Base-by-base conservation (phyloP, 1,140 invertebrate genomes). In the Hesperophylax magnus region DNA sequence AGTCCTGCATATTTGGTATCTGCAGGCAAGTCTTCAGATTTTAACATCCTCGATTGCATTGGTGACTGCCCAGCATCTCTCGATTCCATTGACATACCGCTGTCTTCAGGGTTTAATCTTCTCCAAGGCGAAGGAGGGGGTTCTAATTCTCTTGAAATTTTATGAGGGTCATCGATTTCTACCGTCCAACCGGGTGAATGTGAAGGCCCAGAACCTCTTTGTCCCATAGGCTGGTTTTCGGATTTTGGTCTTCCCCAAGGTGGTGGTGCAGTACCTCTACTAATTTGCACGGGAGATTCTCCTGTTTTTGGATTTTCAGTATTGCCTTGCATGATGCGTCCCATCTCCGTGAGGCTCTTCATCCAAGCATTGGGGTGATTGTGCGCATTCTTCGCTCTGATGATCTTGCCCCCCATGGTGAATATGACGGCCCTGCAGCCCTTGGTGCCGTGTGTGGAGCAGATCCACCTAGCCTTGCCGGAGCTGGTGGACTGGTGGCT, bases 391-490 rank as follows among this genome's bases (percentile, higher is more conserved):
- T 81, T 84, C 6, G 80, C 79, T 9, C 54, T 77, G 20, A 84
- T 75, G 5, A 85, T 82, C 20, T 39, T 58, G 34, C 84, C 65
- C 7, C 53, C 75, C n/a, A 77, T 63, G 6, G 84, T 85, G 72
- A 81, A 81, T 17, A 85, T 39, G 17, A 80, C 77, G 20, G 84
- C 84, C 54, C 77, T 75, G 78, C 84, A 85, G 47, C 82, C 72
- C 24, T 81, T 81, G 27, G 79, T 84, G 5, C 79, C 78, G 52
- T 86, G 81, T 0, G 85, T 85, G 20, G 85, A 86, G 54, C 84
- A 85, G 81, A 85, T 86, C 61, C 86, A 87, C 11, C 85, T 20
- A 8, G 58, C 65, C 56, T 83, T 83, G 18, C 75, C 75, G 15
- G 60, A 69, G 54, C 74, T 80, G 63, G 63, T 83, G 11, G 81